These are phyloP conservation scores for Drosophila tropicalis DNA, from an alignment of 1,140 invertebrate genomes.

Conservation along the genomic window DNA sequence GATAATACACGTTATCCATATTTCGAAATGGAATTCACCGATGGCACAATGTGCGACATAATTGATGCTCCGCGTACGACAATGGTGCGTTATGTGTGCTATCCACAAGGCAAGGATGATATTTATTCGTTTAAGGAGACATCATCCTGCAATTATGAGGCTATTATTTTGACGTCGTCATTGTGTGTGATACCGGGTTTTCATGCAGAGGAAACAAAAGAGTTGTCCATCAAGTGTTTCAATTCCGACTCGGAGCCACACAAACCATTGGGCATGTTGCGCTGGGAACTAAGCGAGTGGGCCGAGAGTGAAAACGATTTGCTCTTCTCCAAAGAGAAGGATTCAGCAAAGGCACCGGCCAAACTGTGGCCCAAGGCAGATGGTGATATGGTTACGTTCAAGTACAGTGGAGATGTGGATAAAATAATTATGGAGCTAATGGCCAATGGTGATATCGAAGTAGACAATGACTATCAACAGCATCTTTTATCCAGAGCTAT, in stretches of 20 bases:
- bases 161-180: slow-evolving; percentile 92
- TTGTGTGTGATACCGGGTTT: slow-evolving; percentile 95
- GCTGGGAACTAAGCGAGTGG: slow-evolving; percentile 89
- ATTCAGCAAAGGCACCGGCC: slow-evolving; percentile 41
- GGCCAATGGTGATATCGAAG: slow-evolving; percentile 52
- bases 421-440: slow-evolving; percentile 66
- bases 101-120: slow-evolving; percentile 93
- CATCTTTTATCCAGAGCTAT: slow-evolving; percentile 28
- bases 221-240: slow-evolving; percentile 92
- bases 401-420: slow-evolving; percentile 62
- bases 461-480: slow-evolving; percentile 52
- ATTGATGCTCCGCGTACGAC: slow-evolving; percentile 92
- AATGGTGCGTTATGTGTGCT: slow-evolving; percentile 93
- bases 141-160: slow-evolving; percentile 97
- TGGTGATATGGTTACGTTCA: slow-evolving; percentile 59
- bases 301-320: slow-evolving; percentile 74
- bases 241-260: slow-evolving; percentile 88
- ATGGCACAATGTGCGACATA: slow-evolving; percentile 96
- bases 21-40: slow-evolving; percentile 90
- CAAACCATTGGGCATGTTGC: slow-evolving; percentile 89
- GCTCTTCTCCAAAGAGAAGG: slow-evolving; percentile 64
- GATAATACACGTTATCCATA: slow-evolving; percentile 94
- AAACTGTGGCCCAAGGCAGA: slow-evolving; percentile 54
- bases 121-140: slow-evolving; percentile 96
- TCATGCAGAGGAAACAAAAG: slow-evolving; percentile 91